Evolutionary conservation across 2,113 vertebrate genomes (phyloP).

Genomic region (Callaeas wilsoni): DNA sequence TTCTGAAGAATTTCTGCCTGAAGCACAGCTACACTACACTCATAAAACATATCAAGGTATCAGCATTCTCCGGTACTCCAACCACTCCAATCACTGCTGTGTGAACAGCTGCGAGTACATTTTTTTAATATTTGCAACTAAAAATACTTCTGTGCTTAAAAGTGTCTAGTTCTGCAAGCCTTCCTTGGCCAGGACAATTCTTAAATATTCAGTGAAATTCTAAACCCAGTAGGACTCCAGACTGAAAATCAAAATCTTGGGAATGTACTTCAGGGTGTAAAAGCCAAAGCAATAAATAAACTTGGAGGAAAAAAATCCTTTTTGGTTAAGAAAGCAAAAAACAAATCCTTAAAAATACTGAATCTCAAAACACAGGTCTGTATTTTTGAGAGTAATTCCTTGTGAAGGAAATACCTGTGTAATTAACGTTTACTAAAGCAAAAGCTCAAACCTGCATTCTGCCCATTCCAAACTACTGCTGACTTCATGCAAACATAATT

Average conservation of each 20-base stretch:
- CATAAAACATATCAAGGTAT: conserved; percentile 41
- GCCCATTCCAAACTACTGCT: background rate
- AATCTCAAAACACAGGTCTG: background rate
- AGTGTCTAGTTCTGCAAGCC: background rate
- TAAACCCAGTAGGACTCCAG: background rate
- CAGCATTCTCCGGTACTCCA: conserved; percentile 26
- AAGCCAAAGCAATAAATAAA: background rate
- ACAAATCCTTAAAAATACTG: background rate
- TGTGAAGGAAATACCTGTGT: background rate
- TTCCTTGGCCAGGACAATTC: background rate
- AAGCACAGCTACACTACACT: conserved; percentile 19
- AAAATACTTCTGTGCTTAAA: conserved; percentile 2
- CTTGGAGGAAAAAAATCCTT: background rate
- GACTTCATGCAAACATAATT: background rate
- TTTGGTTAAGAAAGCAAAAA: background rate
- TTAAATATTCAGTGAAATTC: background rate
- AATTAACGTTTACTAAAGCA: background rate
- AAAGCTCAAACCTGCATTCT: background rate
- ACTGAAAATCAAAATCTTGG: background rate
- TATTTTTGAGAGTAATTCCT: background rate
- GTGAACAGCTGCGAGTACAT: conserved; percentile 38
- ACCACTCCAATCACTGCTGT: background rate
- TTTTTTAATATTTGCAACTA: conserved; percentile 35
- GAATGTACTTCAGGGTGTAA: background rate
- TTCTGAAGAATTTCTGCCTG: conserved; percentile 57